These are phyloP conservation scores for Campylorhamphus procurvoides DNA, from an alignment of 2,113 vertebrate species.

Conservation along the genomic window DNA sequence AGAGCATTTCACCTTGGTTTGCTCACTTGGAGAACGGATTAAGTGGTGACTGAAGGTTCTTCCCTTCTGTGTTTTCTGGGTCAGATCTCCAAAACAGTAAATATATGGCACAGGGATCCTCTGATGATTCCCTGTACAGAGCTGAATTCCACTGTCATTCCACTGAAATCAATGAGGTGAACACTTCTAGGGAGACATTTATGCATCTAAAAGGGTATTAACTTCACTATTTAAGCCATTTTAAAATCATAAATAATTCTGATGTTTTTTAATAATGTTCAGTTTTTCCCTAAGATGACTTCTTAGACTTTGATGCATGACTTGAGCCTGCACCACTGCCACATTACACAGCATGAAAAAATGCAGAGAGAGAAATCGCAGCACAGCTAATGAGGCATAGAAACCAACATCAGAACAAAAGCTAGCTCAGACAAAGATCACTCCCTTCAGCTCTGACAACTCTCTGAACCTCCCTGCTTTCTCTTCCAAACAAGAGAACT, in stretches of 20 bases:
- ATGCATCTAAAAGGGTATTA: not conserved
- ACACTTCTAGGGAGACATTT: not conserved
- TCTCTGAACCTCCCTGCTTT: not conserved
- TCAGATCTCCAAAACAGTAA: not conserved
- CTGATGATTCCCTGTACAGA: not conserved
- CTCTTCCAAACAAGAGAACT: not conserved
- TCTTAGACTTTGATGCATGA: not conserved
- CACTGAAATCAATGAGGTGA: not conserved
- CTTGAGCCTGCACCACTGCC: not conserved
- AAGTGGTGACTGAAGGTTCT: not conserved
- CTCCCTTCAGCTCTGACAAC: not conserved
- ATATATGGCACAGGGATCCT: not conserved
- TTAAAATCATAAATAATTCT: not conserved
- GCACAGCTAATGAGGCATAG: not conserved
- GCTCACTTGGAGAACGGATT: not conserved
- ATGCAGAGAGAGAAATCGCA: not conserved
- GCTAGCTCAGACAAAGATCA: not conserved
- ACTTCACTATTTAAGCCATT: not conserved
- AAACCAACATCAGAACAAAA: conserved; percentile 5
- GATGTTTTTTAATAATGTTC: not conserved
- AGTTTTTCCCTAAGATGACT: not conserved
- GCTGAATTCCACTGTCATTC: not conserved
- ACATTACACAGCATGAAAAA: not conserved
- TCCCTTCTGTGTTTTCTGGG: not conserved
- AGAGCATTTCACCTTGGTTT: not conserved